These are phyloP conservation scores for Danaus plexippus DNA, from an alignment of 1,140 invertebrate genomes.

Conservation along the genomic window DNA sequence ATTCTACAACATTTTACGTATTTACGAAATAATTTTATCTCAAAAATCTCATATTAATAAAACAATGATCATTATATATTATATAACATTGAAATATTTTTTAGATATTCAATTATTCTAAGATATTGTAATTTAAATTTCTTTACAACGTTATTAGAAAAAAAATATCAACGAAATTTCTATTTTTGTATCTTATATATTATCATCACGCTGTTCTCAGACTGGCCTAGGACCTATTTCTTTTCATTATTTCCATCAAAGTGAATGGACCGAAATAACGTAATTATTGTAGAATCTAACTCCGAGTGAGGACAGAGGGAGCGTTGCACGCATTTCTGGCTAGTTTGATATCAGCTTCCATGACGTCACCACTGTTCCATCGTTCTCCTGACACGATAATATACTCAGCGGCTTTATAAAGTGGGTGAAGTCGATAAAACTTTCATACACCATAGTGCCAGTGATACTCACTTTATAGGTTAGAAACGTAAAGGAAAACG, in stretches of 20 bases:
- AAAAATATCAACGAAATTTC: too few relatives aligned
- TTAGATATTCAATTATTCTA: too few relatives aligned
- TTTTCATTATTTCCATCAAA: too few relatives aligned
- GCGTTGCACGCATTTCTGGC: constrained; percentile 65
- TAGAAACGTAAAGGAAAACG: constrained; percentile 13
- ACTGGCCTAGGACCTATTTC: too few relatives aligned
- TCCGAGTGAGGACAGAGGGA: constrained; percentile 52
- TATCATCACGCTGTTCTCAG: too few relatives aligned
- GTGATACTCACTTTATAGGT: neutral
- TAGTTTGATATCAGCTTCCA: constrained; percentile 66
- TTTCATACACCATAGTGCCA: constrained; percentile 3
- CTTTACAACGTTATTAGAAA: too few relatives aligned
- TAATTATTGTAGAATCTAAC: constrained; percentile 54
- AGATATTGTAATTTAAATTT: too few relatives aligned
- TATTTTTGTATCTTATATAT: too few relatives aligned
- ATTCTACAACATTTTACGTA: constrained; percentile 28
- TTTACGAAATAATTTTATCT: constrained; percentile 7
- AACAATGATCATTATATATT: too few relatives aligned
- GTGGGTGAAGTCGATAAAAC: neutral
- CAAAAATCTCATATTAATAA: neutral
- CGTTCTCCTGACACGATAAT: constrained; percentile 35
- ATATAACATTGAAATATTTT: too few relatives aligned
- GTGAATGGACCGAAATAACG: constrained; percentile 6
- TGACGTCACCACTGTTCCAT: constrained; percentile 55
- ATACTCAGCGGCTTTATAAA: constrained; percentile 10